Conservation (phyloP, 1,140 invertebrate genomes). For the Cataglyphis hispanica region DNA sequence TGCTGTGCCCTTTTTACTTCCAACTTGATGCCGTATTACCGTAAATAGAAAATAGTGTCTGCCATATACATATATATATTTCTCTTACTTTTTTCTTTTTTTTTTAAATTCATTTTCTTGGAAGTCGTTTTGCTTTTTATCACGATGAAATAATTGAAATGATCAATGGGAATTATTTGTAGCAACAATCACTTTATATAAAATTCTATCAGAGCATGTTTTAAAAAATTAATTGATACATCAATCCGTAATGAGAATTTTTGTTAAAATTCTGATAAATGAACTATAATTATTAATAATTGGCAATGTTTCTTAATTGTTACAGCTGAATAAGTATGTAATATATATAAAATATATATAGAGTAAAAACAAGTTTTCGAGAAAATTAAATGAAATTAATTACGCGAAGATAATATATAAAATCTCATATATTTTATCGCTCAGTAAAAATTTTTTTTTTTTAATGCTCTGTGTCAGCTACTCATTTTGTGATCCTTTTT, state of each 20-base stretch:
- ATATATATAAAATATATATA: not conserved
- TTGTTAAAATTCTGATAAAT: slow-evolving; percentile 38
- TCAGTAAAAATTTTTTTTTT: no score
- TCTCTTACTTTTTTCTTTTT: not conserved
- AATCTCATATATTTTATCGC: no score
- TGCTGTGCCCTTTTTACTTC: slow-evolving; percentile 30
- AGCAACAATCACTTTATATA: not conserved
- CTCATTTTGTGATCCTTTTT: no score
- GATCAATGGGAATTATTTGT: not conserved
- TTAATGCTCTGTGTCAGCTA: not conserved
- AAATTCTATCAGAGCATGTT: not conserved
- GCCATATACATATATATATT: not conserved
- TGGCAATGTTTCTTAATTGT: not conserved
- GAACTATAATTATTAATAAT: not conserved
- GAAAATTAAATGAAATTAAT: no score
- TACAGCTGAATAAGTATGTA: not conserved
- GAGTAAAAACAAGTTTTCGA: no score
- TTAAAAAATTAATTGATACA: slow-evolving; percentile 3
- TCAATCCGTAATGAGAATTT: not conserved
- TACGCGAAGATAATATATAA: no score
- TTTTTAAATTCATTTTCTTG: not conserved
- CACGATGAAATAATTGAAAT: not conserved
- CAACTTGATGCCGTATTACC: slow-evolving; percentile 19
- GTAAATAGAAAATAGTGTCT: slow-evolving; percentile 31
- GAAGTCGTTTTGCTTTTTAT: slow-evolving; percentile 13